Evolutionary conservation across 2,888 invertebrate genomes (phyloP).

Genomic region (Hybos culiciformis): DNA sequence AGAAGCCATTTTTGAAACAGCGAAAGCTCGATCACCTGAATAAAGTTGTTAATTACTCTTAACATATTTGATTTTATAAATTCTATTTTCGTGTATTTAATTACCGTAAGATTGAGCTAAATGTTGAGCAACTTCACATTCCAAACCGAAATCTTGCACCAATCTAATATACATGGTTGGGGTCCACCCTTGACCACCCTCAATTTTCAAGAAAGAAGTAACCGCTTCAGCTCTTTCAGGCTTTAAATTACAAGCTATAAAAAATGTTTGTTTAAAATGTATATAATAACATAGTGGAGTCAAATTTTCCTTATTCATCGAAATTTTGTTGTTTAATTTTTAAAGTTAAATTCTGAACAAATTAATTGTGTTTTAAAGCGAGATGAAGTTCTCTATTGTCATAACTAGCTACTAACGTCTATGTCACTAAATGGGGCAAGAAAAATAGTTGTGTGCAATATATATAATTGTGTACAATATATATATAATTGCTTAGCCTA

Average conservation of each 20-base stretch:
- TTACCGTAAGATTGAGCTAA: conserved; percentile 90
- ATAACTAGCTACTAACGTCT: no score
- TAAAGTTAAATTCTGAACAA: no score
- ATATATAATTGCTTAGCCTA: no score
- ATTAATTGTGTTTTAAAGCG: no score
- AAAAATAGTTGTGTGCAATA: no score
- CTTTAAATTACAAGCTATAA: conserved; percentile 55
- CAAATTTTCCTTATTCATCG: not conserved
- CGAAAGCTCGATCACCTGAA: conserved; percentile 94
- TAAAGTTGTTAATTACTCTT: no score
- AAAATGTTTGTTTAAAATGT: conserved; percentile 1
- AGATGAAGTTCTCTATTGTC: no score
- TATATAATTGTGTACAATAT: no score
- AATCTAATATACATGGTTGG: conserved; percentile 96
- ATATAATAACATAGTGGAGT: not conserved
- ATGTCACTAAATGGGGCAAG: no score
- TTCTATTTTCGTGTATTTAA: no score
- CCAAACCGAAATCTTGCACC: conserved; percentile 97
- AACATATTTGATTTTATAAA: no score
- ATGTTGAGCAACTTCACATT: conserved; percentile 95
- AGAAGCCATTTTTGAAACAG: conserved; percentile 91
- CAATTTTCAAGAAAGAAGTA: conserved; percentile 85
- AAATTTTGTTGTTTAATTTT: no score
- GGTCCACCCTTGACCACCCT: conserved; percentile 94
- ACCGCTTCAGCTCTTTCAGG: conserved; percentile 54